phyloP scores from a whole-genome alignment of 2,797 vertebrate species.

The Gymnodraco acuticeps region DNA sequence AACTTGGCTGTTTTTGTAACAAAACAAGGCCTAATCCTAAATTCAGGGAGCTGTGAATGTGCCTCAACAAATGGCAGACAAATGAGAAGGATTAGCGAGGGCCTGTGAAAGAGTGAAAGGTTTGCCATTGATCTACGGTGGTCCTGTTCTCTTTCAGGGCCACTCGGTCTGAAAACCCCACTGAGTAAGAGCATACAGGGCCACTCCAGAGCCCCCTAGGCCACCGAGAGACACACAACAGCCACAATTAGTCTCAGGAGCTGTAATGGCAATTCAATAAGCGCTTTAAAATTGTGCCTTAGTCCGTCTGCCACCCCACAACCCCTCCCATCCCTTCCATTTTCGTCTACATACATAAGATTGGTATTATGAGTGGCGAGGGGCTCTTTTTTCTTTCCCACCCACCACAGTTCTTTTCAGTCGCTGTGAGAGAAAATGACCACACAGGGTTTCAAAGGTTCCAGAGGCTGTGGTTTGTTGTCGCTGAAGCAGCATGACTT shows the following conservation, averaged over 20 bases:
- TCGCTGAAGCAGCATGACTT: constrained; percentile 81
- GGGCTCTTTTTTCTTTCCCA: constrained; percentile 78
- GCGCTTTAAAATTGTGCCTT: constrained; percentile 83
- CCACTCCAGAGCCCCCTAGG: constrained; percentile 82
- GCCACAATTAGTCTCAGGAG: constrained; percentile 86
- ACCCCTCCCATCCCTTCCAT: constrained; percentile 73
- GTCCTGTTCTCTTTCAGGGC: constrained; percentile 85
- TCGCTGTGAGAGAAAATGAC: constrained; percentile 81
- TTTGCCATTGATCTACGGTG: constrained; percentile 87
- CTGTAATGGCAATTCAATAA: constrained; percentile 85
- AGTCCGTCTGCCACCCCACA: constrained; percentile 72
- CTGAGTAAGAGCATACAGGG: constrained; percentile 85
- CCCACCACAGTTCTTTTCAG: constrained; percentile 84
- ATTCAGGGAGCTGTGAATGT: constrained; percentile 86
- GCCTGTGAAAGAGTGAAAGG: constrained; percentile 84
- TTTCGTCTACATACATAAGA: constrained; percentile 82
- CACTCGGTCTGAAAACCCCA: constrained; percentile 84
- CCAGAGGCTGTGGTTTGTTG: constrained; percentile 77
- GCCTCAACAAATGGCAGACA: constrained; percentile 87
- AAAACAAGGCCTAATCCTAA: constrained; percentile 88
- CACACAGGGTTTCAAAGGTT: constrained; percentile 85
- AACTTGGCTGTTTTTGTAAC: constrained; percentile 87
- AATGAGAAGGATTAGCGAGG: constrained; percentile 86
- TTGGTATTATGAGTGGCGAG: constrained; percentile 82
- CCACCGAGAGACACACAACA: constrained; percentile 82